phyloP scores from a whole-genome alignment of 2,797 vertebrate species.

The Manis crassicaudata region DNA sequence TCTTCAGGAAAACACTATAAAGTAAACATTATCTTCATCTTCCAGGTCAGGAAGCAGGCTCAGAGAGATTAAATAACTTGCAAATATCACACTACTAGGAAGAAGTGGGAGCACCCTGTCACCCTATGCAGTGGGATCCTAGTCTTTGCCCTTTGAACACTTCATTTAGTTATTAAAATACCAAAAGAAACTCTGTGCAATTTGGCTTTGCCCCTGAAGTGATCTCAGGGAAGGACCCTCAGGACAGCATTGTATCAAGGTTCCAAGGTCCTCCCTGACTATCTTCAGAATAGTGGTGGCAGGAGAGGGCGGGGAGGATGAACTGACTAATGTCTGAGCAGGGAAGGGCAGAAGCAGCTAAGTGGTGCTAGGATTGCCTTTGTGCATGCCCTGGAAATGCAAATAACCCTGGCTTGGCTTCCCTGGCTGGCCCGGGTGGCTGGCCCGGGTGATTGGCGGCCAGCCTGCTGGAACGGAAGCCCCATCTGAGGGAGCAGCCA shows the following conservation, averaged over 20 bases:
- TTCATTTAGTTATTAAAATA: background rate
- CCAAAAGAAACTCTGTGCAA: background rate
- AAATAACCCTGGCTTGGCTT: background rate
- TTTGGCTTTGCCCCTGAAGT: background rate
- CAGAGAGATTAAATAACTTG: background rate
- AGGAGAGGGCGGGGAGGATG: background rate
- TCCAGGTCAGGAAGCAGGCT: background rate
- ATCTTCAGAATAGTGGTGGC: background rate
- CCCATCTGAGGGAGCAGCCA: background rate
- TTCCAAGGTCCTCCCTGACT: background rate
- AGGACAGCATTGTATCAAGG: background rate
- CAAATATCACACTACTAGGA: background rate
- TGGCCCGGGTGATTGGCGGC: background rate
- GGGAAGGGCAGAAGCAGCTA: background rate
- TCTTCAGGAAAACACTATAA: background rate
- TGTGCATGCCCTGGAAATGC: conserved; percentile 25
- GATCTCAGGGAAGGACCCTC: background rate
- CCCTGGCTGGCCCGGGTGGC: background rate
- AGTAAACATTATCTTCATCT: background rate
- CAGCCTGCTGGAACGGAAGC: conserved; percentile 71
- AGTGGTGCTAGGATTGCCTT: background rate
- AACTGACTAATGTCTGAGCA: background rate
- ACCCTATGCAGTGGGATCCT: background rate
- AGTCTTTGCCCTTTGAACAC: background rate
- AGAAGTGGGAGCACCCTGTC: background rate